Base-by-base conservation (phyloP, 2,797 vertebrate species). In the Schizopygopsis malacanthus region DNA sequence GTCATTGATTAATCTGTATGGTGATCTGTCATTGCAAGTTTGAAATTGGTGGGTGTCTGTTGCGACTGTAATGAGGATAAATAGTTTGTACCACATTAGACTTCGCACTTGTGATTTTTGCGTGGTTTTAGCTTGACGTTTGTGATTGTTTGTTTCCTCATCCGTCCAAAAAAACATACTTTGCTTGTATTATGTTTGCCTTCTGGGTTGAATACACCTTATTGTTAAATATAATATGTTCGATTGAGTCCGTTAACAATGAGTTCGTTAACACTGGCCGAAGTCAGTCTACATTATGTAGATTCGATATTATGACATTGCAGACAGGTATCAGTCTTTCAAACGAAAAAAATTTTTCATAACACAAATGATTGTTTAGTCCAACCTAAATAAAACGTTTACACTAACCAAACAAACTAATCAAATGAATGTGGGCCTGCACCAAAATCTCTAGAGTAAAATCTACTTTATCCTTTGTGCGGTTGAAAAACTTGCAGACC, bases 1-100 rank as follows among this genome's bases (percentile, higher is more conserved):
- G 45, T 33, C 75, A 79, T 78, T 54, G 20, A 87, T 81, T 67
- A 72, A 50, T 79, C 39, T 79, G 69, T 70, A 63, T 6, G 41
- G 7, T 54, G 71, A 79, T 84, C 13, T 56, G 43, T 80, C 18
- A 71, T 67, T 71, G n/a, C 10, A 72, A 28, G 61, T 78, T 45
- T 69, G 8, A 69, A 81, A 79, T 47, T 37, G 67, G 43, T 28
- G 16, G n/a, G 4, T 16, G 50, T 52, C 50, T 52, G 50, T 72
- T 61, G n/a, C 25, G 22, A 25, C n/a, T 54, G n/a, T 52, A 52
- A 70, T 75, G 50, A 69, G 33, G 63, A 59, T 56, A 43, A 47
- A 81, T 63, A 28, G 56, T 80, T 80, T 47, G 41, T 8, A 47
- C 15, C 0, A 3, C 6, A 43, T 65, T 80, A 39, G 18, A 39